Evolutionary conservation across 2,113 vertebrate genomes (phyloP).

Genomic region (Dissostichus mawsoni): DNA sequence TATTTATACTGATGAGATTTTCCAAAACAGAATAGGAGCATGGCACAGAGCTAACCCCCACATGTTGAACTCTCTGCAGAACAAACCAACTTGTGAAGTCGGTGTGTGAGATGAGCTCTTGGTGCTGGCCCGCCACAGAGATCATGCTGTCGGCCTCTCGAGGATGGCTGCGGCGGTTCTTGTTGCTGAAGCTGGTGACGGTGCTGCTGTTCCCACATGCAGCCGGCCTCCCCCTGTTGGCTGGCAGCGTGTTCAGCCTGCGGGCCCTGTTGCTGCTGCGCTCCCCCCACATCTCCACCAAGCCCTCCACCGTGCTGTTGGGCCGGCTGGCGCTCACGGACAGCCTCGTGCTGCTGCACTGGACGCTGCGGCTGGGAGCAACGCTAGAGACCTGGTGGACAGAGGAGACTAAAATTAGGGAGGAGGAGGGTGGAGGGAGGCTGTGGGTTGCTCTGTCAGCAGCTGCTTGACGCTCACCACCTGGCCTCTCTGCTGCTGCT

Average conservation of each 20-base stretch:
- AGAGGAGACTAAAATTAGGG: background rate
- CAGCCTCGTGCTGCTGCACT: slow-evolving; percentile 64
- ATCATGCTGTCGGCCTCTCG: slow-evolving; percentile 56
- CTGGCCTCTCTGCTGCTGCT: slow-evolving; percentile 83
- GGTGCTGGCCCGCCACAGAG: slow-evolving; percentile 23
- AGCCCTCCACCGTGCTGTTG: slow-evolving; percentile 84
- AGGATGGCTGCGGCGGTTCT: slow-evolving; percentile 80
- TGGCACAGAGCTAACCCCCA: background rate
- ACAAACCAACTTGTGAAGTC: slow-evolving; percentile 20
- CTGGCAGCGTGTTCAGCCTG: slow-evolving; percentile 81
- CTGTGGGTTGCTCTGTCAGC: slow-evolving; percentile 47
- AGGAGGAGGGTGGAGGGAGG: background rate
- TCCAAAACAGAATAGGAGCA: background rate
- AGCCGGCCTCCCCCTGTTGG: slow-evolving; percentile 58
- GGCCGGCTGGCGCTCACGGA: slow-evolving; percentile 82
- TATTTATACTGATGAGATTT: background rate
- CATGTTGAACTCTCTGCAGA: slow-evolving; percentile 48
- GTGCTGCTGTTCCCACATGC: slow-evolving; percentile 83
- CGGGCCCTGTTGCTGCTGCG: slow-evolving; percentile 71
- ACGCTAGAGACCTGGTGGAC: background rate
- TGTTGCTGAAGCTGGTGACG: slow-evolving; percentile 85
- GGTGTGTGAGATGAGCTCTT: slow-evolving; percentile 30
- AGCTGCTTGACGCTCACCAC: slow-evolving; percentile 79
- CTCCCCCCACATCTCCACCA: slow-evolving; percentile 83
- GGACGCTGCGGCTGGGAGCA: slow-evolving; percentile 25